These are phyloP conservation scores for Nephrocerus scutellatus DNA, from an alignment of 2,888 invertebrate genomes.

Conservation along the genomic window DNA sequence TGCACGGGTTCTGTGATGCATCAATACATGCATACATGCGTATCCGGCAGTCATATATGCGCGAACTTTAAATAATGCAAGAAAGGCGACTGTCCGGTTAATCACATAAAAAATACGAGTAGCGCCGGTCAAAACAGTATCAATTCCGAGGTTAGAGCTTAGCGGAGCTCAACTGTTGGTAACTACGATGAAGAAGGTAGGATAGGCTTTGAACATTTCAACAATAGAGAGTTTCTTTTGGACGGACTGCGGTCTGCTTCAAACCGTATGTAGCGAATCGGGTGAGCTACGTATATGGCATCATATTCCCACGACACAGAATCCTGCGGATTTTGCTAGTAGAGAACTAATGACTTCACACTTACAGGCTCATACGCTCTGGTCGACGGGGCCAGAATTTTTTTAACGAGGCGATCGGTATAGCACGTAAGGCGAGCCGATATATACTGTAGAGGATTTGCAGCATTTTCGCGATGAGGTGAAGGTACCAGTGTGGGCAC, in stretches of 20 bases:
- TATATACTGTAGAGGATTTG: constrained; percentile 4
- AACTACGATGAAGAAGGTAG: background rate
- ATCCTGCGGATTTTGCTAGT: constrained; percentile 9
- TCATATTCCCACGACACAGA: constrained; percentile 6
- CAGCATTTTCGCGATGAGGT: constrained; percentile 1
- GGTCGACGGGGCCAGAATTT: constrained; percentile 10
- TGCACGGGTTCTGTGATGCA: too few relatives aligned
- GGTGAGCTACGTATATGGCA: constrained; percentile 8
- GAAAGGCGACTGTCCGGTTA: constrained; percentile 1
- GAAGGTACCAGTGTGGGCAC: constrained; percentile 5
- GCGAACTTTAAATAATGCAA: constrained; percentile 1
- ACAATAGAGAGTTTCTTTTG: constrained; percentile 5
- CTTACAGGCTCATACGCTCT: constrained; percentile 7
- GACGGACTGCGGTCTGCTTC: constrained; percentile 6
- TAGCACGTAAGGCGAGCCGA: background rate
- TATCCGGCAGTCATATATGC: constrained; percentile 7
- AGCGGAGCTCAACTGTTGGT: constrained; percentile 1
- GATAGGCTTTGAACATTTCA: constrained; percentile 3
- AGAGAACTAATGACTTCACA: constrained; percentile 9
- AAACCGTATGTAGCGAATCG: too few relatives aligned
- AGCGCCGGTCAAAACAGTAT: too few relatives aligned
- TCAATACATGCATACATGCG: constrained; percentile 5
- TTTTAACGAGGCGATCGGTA: too few relatives aligned
- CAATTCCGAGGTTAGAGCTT: too few relatives aligned
- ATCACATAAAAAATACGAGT: constrained; percentile 6